phyloP scores from a whole-genome alignment of 2,113 vertebrate species.

The Pitta sordida region DNA sequence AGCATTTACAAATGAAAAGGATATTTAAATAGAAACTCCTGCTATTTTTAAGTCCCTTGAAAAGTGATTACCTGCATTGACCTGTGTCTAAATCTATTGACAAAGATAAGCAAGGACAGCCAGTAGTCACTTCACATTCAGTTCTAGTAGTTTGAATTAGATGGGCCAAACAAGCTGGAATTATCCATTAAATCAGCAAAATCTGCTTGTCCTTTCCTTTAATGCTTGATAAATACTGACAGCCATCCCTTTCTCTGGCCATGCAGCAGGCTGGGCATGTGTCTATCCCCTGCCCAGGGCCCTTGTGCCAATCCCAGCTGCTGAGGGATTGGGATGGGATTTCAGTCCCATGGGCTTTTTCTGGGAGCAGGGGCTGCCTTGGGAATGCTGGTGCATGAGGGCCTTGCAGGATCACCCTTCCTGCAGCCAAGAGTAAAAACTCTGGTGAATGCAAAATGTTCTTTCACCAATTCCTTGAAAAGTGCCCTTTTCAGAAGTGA shows the following conservation, averaged over 20 bases:
- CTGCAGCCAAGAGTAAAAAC: background rate
- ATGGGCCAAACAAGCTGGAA: conserved; percentile 53
- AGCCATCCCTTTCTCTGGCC: background rate
- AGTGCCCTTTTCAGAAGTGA: too few species aligned
- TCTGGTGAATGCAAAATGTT: background rate
- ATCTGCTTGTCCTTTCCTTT: conserved; percentile 48
- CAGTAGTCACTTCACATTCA: conserved; percentile 48
- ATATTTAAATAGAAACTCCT: background rate
- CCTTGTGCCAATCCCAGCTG: background rate
- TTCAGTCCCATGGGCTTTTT: accelerated
- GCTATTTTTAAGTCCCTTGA: background rate
- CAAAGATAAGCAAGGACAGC: conserved; percentile 45
- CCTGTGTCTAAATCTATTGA: conserved; percentile 41
- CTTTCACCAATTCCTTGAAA: background rate
- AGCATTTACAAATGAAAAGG: background rate
- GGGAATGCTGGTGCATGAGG: accelerated
- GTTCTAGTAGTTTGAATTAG: conserved; percentile 24
- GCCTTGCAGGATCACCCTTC: background rate
- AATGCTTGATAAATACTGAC: conserved; percentile 52
- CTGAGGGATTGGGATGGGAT: background rate
- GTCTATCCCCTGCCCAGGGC: background rate
- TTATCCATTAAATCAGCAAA: conserved; percentile 67
- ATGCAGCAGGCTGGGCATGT: background rate
- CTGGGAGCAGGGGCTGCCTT: background rate
- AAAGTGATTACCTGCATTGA: conserved; percentile 46